Conservation (phyloP, 1,140 invertebrate genomes). For the Cryptotermes secundus region DNA sequence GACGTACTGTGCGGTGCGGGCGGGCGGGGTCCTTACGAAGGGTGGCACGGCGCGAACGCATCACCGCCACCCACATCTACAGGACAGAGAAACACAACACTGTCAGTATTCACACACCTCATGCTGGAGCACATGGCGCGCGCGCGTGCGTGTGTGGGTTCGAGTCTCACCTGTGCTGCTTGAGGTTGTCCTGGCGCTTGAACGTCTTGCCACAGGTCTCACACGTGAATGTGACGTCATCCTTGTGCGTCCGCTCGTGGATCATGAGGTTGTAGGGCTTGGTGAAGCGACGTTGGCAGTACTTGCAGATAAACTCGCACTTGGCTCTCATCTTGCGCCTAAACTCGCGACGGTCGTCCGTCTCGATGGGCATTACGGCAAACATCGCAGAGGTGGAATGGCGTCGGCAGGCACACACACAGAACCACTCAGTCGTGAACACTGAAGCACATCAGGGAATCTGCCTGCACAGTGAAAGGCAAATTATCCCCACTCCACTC, state of each 20-base stretch:
- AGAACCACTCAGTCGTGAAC: background rate
- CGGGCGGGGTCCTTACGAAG: background rate
- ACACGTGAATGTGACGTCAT: conserved; percentile 97
- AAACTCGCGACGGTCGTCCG: conserved; percentile 87
- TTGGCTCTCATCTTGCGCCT: conserved; percentile 90
- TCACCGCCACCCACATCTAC: conserved; percentile 30
- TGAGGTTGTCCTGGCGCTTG: conserved; percentile 93
- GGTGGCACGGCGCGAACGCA: background rate
- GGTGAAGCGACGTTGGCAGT: conserved; percentile 97
- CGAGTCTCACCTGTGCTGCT: conserved; percentile 83
- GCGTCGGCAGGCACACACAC: background rate
- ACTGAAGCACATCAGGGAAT: background rate
- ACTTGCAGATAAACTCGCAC: conserved; percentile 99
- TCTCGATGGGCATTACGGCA: conserved; percentile 85
- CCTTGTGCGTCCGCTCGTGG: conserved; percentile 97
- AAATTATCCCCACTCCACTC: background rate
- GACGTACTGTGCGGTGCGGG: background rate
- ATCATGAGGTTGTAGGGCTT: conserved; percentile 99
- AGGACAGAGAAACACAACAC: background rate
- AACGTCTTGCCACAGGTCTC: conserved; percentile 99
- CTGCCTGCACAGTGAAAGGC: background rate
- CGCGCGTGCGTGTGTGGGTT: background rate
- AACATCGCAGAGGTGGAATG: conserved; percentile 64
- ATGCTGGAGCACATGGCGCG: background rate
- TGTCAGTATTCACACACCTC: background rate